Base-by-base conservation (phyloP, 2,113 vertebrate species). In the Seriola rivoliana region DNA sequence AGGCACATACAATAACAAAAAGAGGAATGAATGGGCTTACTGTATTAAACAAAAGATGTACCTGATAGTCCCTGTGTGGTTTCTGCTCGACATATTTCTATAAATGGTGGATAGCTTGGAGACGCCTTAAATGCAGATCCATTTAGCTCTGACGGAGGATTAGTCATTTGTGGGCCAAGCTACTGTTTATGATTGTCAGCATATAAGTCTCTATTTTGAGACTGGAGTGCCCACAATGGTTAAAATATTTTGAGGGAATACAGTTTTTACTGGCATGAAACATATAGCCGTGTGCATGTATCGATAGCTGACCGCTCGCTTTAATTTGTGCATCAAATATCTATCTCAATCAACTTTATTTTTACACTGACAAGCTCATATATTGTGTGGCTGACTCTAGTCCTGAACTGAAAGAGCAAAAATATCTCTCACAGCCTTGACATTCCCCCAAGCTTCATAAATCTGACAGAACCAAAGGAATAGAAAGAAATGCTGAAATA, bases 131-230 rank as follows among this genome's bases (percentile, higher is more conserved):
- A 88, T 50, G 73, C 71, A 85, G 62, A 81, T 82, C 79, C 67
- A 74, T 93, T 92, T 85, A 88, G 75, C 64, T 84, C 79, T 62
- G 78, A 72, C 59, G 70, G 76, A 90, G 79, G 69, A 89, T 92
- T 88, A 81, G 78, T 90, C 81, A 77, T 89, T 78, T 85, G 84
- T 84, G 81, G 85, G 85, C 71, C 71, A 72, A 84, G 55, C 82
- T 88, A 58, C 85, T 85, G 75, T 85, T 87, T 84, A 62, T 93
- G 75, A 81, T 76, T 90, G 85, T 89, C 84, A 76, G 85, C 88
- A 81, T 88, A 70, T 83, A 86, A 88, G 84, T 91, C 81, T 91
- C 86, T 93, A 85, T 93, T 93, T 92, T 85, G 77, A 80, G 66
- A 82, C 55, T 55, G 34, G 52, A 75, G 54, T 25, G 84, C 75